Evolutionary conservation across 2,888 invertebrate species (phyloP).

Genomic region (Chloroclystis v-ata): DNA sequence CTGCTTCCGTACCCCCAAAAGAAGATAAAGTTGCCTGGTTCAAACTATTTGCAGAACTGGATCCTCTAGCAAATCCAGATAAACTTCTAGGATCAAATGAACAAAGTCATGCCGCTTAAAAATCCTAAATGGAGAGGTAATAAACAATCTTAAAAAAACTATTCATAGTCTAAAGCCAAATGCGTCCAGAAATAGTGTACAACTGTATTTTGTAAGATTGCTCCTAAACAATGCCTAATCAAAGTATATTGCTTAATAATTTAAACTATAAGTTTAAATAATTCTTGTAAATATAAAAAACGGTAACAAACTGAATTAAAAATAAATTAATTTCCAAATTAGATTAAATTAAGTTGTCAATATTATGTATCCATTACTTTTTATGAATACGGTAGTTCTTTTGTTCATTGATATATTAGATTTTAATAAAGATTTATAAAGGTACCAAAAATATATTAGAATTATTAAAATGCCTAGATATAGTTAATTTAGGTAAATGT

Average conservation of each 20-base stretch:
- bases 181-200: slow-evolving; percentile 4
- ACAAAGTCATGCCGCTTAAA: slow-evolving; percentile 73
- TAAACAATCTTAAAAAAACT: not conserved
- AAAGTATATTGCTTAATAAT: not conserved
- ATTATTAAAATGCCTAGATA: too few relatives aligned
- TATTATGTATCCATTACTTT: too few relatives aligned
- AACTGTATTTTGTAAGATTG: not conserved
- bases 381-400: too few relatives aligned
- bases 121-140: not conserved
- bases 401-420: too few relatives aligned
- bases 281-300: not conserved
- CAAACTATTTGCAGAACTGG: slow-evolving; percentile 94
- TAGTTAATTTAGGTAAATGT: too few relatives aligned
- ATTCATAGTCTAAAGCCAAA: not conserved
- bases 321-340: too few relatives aligned
- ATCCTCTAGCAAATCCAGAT: slow-evolving; percentile 93
- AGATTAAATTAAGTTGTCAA: too few relatives aligned
- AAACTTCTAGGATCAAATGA: slow-evolving; percentile 63
- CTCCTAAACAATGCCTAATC: too few relatives aligned
- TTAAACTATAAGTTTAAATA: too few relatives aligned
- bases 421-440: too few relatives aligned
- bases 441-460: too few relatives aligned
- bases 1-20: slow-evolving; percentile 61
- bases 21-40: slow-evolving; percentile 85
- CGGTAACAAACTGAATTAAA: too few relatives aligned